A percentile compares a stretch with the other conserved stretches of the same genome.
phyloP scores from a whole-genome alignment of 2,113 vertebrate genomes.

The Anseranas semipalmata region DNA sequence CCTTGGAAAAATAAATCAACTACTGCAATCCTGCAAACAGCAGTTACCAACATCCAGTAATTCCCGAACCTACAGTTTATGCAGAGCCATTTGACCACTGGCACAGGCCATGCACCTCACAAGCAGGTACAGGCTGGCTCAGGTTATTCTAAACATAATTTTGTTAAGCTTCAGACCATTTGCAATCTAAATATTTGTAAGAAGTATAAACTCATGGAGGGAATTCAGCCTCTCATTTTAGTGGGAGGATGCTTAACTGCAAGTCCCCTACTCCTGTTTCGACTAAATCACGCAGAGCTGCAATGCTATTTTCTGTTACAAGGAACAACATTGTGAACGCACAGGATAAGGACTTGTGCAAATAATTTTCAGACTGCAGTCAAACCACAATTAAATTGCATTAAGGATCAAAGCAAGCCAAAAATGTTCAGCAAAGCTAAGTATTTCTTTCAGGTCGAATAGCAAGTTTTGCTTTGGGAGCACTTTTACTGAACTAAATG shows the following conservation, averaged over 20 bases:
- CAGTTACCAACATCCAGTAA: not conserved
- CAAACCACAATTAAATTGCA: constrained; percentile 32
- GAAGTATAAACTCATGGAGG: not conserved
- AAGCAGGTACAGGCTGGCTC: not conserved
- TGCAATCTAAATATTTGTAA: constrained; percentile 31
- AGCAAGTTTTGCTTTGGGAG: not conserved
- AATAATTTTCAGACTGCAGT: constrained; percentile 15
- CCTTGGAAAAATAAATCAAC: not conserved
- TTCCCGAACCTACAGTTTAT: not conserved
- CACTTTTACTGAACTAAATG: not conserved
- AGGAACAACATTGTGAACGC: not conserved
- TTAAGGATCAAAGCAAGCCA: constrained; percentile 26
- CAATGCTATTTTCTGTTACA: not conserved
- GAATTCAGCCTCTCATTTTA: not conserved
- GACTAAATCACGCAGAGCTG: not conserved
- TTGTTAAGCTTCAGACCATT: not conserved
- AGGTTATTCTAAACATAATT: not conserved
- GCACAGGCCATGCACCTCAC: fast-evolving
- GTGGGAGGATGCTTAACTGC: not conserved
- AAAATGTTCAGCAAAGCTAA: not conserved
- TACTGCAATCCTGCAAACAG: not conserved
- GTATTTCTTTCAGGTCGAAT: constrained; percentile 4
- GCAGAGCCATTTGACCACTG: not conserved
- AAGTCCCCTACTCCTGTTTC: not conserved
- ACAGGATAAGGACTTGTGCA: not conserved